phyloP scores from a whole-genome alignment of 2,888 invertebrate species.

The Unio delphinus region DNA sequence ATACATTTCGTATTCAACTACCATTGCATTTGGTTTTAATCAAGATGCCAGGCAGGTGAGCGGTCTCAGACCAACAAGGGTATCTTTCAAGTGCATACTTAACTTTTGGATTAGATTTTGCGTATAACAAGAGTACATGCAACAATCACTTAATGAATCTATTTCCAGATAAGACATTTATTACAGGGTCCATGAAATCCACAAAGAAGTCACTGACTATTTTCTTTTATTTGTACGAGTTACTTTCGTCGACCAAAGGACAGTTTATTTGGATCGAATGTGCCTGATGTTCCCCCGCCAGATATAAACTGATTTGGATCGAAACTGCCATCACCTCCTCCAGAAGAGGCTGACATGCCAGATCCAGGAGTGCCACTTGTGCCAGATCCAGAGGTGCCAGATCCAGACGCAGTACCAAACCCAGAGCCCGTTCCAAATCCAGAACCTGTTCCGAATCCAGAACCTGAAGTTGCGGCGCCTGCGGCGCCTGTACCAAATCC shows the following conservation, averaged over 20 bases:
- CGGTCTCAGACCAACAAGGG: too few species aligned
- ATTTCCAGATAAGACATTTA: too few species aligned
- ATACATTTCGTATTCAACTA: too few species aligned
- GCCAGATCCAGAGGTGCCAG: background rate
- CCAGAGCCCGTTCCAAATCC: slow-evolving; percentile 14
- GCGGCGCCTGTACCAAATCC: slow-evolving; percentile 5
- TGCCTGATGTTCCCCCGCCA: slow-evolving; percentile 21
- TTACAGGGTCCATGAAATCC: too few species aligned
- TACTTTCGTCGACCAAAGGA: background rate
- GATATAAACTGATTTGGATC: slow-evolving; percentile 15
- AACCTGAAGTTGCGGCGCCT: slow-evolving; percentile 8
- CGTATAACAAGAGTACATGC: too few species aligned
- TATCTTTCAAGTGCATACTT: too few species aligned
- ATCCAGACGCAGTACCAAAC: slow-evolving; percentile 4
- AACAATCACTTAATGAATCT: too few species aligned
- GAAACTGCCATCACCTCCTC: slow-evolving; percentile 6
- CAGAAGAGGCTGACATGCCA: background rate
- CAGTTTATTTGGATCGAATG: slow-evolving; percentile 29
- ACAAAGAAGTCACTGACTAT: too few species aligned
- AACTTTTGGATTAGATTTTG: too few species aligned
- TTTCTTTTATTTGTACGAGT: too few species aligned
- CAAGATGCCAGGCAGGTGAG: too few species aligned
- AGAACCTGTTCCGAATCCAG: slow-evolving; percentile 14
- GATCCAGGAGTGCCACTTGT: background rate
- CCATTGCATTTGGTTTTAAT: too few species aligned